Base-by-base conservation (phyloP, 2,888 invertebrate species). In the Conops quadrifasciatus region DNA sequence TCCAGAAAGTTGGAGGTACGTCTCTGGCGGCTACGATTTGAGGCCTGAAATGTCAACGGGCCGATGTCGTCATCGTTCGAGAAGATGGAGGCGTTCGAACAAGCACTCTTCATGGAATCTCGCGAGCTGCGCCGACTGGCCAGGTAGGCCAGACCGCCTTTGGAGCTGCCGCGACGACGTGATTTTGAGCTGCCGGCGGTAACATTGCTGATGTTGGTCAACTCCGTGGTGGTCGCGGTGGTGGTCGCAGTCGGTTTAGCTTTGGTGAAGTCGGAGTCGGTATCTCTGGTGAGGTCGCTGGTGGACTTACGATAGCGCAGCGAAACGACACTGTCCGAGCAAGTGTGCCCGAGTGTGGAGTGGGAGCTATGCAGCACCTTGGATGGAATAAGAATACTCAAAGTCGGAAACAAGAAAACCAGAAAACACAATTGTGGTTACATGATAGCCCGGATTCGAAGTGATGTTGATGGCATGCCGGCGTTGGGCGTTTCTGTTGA, bases 1-100 rank as follows among this genome's bases (percentile, higher is more conserved):
- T 95, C 95, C 67, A 95, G 87, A 82, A 95, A 95, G 86, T 95
- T 95, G 0, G 94, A 94, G 3, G 94, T 94, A 77, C 94, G 88
- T 36, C 95, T 87, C 81, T 94, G 94, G 21, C 93, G 88, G 1
- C 92, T 92, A 2, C 94, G 89, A 77, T 91, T 91, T 28, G 93
- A 92, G 75, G 92, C 90, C 80, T 92, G 92, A 84, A 94, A 94
- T 84, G 93, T 93, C 73, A 93, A 85, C 9, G 94, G 94, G 0
- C 93, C 94, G 66, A 94, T 91, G 78, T 93, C 94, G 78, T 93
- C 94, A 83, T 94, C 94, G 79, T 93, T 93, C 71, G 89, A 89
- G 73, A 88, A 84, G 67, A 88, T 86, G 0, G 93, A 93, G 77
- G 91, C 88, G 74, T 92, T 92, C 1, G 93, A 93, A 78, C 91